A percentile compares a stretch with the other conserved stretches of the same genome.
phyloP scores from a whole-genome alignment of 2,797 vertebrate species.

The Calcarius lapponicus region DNA sequence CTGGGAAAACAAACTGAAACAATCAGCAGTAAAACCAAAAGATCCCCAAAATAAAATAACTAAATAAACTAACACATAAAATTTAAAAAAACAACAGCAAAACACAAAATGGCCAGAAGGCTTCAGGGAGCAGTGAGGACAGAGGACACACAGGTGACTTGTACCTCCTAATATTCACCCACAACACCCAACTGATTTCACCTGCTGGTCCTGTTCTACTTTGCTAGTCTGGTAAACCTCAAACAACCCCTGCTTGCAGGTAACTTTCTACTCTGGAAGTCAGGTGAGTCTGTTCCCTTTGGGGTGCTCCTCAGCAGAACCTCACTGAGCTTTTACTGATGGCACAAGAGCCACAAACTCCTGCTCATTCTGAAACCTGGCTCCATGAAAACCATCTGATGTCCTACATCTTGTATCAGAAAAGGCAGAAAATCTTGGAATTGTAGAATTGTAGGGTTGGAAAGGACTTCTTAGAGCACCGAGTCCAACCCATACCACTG shows the following conservation, averaged over 20 bases:
- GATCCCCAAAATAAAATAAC: not conserved
- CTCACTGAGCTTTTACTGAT: not conserved
- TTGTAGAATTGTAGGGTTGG: not conserved
- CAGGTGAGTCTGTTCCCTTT: not conserved
- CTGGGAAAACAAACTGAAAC: not conserved
- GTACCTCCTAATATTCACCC: not conserved
- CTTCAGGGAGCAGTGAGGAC: not conserved
- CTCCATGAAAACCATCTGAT: not conserved
- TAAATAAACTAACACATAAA: not conserved
- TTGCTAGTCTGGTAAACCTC: not conserved
- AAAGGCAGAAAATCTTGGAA: not conserved
- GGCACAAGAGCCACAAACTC: not conserved
- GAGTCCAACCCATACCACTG: rapidly evolving
- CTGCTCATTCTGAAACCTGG: not conserved
- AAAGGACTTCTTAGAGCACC: not conserved
- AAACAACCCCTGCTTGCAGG: not conserved
- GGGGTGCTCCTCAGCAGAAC: not conserved
- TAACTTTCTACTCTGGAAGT: not conserved
- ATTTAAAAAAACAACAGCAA: not conserved
- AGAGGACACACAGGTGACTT: not conserved
- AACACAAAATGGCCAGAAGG: not conserved
- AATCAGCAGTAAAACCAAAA: not conserved
- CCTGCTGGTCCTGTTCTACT: not conserved
- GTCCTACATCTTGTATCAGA: not conserved
- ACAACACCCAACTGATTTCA: not conserved